Conservation (phyloP, 2,888 invertebrate genomes). For the Drosophila anceps region DNA sequence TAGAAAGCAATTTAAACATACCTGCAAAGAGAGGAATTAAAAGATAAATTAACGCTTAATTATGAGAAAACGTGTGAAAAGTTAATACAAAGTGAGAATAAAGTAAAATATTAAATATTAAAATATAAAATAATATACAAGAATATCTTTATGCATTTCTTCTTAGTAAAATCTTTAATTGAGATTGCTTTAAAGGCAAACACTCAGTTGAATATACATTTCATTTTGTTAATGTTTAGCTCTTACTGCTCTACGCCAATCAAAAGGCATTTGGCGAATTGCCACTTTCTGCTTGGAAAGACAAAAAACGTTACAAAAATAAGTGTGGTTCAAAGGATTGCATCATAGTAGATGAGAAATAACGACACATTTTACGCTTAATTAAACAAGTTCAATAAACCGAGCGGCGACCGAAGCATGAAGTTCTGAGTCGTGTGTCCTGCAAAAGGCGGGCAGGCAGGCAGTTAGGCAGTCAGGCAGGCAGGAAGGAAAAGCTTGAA, state of each 20-base stretch:
- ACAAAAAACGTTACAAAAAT: slow-evolving; percentile 11
- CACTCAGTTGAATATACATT: neutral
- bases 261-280: slow-evolving; percentile 20
- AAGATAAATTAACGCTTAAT: neutral
- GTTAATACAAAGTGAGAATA: too few species aligned
- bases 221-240: neutral
- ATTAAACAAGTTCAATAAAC: slow-evolving; percentile 81
- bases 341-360: slow-evolving; percentile 62
- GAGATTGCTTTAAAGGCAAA: neutral
- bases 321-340: slow-evolving; percentile 27
- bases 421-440: slow-evolving; percentile 33
- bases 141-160: neutral
- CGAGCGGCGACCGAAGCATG: slow-evolving; percentile 41
- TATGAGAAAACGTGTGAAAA: neutral
- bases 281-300: neutral
- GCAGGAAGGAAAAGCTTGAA: slow-evolving; percentile 23
- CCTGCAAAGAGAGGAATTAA: slow-evolving; percentile 60
- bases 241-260: too few species aligned
- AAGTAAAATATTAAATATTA: too few species aligned
- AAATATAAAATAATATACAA: too few species aligned
- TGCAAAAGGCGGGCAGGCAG: slow-evolving; percentile 24
- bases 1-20: slow-evolving; percentile 49
- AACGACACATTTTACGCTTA: slow-evolving; percentile 74
- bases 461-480: slow-evolving; percentile 27
- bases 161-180: neutral